Percentiles rank a stretch among this genome's conserved stretches.
These are phyloP conservation scores for Ischnura elegans DNA, from an alignment of 2,888 invertebrate genomes.

Conservation along the genomic window DNA sequence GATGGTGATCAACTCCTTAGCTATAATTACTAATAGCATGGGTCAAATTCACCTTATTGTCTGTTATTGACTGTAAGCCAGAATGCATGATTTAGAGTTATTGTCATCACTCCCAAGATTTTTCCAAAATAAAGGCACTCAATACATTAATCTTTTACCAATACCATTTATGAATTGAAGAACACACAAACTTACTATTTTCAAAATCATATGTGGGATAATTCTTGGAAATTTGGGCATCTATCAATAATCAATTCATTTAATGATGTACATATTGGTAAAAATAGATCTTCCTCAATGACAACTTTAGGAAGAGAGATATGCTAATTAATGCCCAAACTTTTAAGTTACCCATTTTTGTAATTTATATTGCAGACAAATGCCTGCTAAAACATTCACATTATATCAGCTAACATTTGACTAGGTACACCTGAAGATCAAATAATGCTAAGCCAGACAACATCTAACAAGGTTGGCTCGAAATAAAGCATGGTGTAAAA, in stretches of 20 bases:
- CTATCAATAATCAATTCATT: constrained; percentile 9
- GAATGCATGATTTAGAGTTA: constrained; percentile 63
- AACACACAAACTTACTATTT: constrained; percentile 62
- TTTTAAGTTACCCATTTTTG: constrained; percentile 36
- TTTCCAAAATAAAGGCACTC: constrained; percentile 67
- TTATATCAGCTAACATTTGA: constrained; percentile 55
- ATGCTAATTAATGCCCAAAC: constrained; percentile 56
- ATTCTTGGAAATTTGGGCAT: constrained; percentile 64
- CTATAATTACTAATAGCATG: constrained; percentile 48
- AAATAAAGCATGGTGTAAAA: constrained; percentile 45
- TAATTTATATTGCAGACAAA: constrained; percentile 43
- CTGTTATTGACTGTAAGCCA: constrained; percentile 65
- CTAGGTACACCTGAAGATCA: constrained; percentile 45
- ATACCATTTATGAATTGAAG: constrained; percentile 56
- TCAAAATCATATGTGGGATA: constrained; percentile 59
- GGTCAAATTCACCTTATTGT: constrained; percentile 59
- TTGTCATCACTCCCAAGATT: constrained; percentile 67
- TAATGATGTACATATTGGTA: constrained; percentile 40
- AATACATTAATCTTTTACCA: constrained; percentile 65
- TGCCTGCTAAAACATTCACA: constrained; percentile 61
- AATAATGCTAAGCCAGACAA: constrained; percentile 64
- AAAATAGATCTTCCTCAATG: constrained; percentile 57
- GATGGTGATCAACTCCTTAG: constrained; percentile 32
- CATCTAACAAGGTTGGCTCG: constrained; percentile 56
- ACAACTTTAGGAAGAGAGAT: constrained; percentile 45